These are phyloP conservation scores for Vireo griseus DNA, from an alignment of 2,797 vertebrate genomes.

Conservation along the genomic window DNA sequence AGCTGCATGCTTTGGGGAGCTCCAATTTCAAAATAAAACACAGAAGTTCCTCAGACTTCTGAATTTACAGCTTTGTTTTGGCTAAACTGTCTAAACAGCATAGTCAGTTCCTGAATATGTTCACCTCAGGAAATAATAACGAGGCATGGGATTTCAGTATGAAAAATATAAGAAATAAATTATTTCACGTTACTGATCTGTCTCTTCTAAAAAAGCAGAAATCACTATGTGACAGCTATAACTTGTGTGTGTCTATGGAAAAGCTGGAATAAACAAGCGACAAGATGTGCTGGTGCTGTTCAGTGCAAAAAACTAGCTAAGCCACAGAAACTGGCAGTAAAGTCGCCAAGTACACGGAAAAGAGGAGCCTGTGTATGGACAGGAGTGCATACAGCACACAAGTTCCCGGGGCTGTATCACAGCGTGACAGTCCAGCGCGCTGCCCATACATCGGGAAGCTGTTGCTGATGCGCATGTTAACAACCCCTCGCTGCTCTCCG, in stretches of 20 bases:
- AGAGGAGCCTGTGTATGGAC: rapidly evolving
- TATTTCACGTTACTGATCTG: background rate
- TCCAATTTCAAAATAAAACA: background rate
- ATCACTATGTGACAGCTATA: background rate
- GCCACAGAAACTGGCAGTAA: rapidly evolving
- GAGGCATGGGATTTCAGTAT: background rate
- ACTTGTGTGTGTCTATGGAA: rapidly evolving
- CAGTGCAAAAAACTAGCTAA: background rate
- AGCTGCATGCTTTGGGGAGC: background rate
- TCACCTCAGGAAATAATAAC: background rate
- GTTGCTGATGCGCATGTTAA: background rate
- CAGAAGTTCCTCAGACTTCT: background rate
- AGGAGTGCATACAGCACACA: rapidly evolving
- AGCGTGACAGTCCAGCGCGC: rapidly evolving
- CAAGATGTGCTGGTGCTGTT: background rate
- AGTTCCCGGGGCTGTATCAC: rapidly evolving
- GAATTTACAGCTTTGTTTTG: background rate
- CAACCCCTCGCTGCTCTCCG: rapidly evolving
- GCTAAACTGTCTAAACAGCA: background rate
- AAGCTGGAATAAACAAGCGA: background rate
- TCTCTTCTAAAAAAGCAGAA: background rate
- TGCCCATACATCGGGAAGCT: background rate
- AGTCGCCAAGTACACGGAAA: background rate
- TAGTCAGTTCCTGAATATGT: background rate
- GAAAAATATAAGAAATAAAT: background rate